Percentiles rank a stretch among this genome's conserved stretches.
These are phyloP conservation scores for Anastatus disparis DNA, from an alignment of 1,140 invertebrate genomes.

Conservation along the genomic window DNA sequence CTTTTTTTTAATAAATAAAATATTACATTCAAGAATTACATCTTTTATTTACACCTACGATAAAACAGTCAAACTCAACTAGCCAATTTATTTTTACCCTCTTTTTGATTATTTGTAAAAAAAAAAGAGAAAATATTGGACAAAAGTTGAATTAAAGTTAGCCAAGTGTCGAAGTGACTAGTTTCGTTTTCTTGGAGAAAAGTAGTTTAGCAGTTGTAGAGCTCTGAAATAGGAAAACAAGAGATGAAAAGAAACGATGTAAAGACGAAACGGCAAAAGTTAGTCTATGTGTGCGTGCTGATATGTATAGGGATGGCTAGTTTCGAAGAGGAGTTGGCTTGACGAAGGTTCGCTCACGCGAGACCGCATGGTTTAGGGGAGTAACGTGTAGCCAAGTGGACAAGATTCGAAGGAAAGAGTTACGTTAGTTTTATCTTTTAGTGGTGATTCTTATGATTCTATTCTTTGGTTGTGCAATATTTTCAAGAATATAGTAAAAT, in stretches of 20 bases:
- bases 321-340: conserved; percentile 43
- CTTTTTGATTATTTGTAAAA: not conserved
- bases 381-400: not conserved
- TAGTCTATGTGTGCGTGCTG: not conserved
- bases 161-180: conserved; percentile 17
- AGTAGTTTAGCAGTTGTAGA: conserved; percentile 20
- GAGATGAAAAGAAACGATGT: not conserved
- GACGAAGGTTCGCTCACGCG: conserved; percentile 51
- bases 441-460: too few species aligned
- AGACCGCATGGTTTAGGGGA: too few species aligned
- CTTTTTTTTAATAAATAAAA: too few species aligned
- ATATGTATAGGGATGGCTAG: conserved; percentile 2
- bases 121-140: not conserved
- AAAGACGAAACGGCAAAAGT: not conserved
- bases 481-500: too few species aligned
- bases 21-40: too few species aligned
- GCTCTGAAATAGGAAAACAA: not conserved
- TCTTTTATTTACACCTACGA: too few species aligned
- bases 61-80: too few species aligned
- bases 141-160: conserved; percentile 54
- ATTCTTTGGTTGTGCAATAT: too few species aligned
- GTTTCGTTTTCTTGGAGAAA: not conserved
- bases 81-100: too few species aligned
- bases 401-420: not conserved
- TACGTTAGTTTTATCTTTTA: too few species aligned